Conservation (phyloP, 2,113 vertebrate genomes). For the Upupa epops region DNA sequence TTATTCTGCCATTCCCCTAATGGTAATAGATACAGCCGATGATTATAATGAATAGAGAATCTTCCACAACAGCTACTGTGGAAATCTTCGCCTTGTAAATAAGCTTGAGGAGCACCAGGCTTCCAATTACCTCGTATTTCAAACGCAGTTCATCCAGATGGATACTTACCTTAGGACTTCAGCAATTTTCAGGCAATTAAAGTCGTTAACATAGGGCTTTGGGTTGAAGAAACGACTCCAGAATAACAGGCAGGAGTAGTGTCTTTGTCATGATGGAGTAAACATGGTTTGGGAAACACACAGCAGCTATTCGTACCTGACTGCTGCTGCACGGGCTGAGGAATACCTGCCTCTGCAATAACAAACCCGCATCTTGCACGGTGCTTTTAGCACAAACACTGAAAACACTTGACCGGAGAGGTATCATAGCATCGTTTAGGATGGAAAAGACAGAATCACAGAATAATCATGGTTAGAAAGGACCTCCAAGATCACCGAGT, state of each 20-base stretch:
- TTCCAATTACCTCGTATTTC: neutral
- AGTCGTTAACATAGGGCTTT: neutral
- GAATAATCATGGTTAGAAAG: too few species aligned
- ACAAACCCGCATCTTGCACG: accelerated
- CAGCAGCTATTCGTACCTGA: neutral
- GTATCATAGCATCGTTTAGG: too few species aligned
- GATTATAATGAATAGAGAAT: neutral
- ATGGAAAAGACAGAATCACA: too few species aligned
- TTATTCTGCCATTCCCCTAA: neutral
- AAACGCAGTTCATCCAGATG: neutral
- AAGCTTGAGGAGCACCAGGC: neutral
- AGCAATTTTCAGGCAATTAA: slow-evolving; percentile 19
- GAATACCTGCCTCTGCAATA: neutral
- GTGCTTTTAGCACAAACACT: neutral
- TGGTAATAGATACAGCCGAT: neutral
- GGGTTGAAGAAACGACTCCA: neutral
- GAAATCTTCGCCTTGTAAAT: neutral
- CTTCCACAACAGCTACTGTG: neutral
- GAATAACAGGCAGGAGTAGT: neutral
- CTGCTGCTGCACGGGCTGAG: neutral
- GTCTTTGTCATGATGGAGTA: neutral
- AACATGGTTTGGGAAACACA: neutral
- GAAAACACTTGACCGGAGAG: neutral
- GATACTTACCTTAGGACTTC: neutral
- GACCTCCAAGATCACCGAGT: too few species aligned